Percentiles rank a stretch among this genome's conserved stretches.
Conservation (phyloP, 2,113 vertebrate genomes). For the Rana temporaria region DNA sequence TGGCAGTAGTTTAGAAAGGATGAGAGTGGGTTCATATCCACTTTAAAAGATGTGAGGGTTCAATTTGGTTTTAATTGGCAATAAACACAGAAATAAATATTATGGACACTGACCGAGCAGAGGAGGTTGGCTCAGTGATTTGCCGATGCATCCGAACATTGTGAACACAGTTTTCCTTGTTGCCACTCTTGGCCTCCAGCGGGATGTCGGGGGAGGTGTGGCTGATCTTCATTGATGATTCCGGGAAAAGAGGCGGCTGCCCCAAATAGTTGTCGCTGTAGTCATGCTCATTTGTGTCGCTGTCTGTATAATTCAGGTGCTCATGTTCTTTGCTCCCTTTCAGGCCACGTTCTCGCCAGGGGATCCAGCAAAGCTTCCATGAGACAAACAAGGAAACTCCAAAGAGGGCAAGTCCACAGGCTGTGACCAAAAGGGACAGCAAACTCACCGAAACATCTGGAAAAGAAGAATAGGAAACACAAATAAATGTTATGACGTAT, state of each 20-base stretch:
- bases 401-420: conserved; percentile 94
- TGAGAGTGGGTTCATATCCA: too few relatives aligned
- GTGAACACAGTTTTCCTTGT: conserved; percentile 84
- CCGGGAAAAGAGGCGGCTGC: conserved; percentile 81
- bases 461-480: conserved; percentile 16
- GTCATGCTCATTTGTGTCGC: conserved; percentile 82
- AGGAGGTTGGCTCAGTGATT: conserved; percentile 86
- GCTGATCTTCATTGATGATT: conserved; percentile 97
- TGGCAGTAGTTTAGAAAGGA: too few relatives aligned
- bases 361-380: conserved; percentile 99
- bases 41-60: too few relatives aligned
- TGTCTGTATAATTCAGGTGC: conserved; percentile 86
- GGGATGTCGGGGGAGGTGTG: conserved; percentile 96
- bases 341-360: conserved; percentile 91
- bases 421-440: conserved; percentile 93
- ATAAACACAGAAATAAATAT: not conserved
- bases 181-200: conserved; percentile 78
- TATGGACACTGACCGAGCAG: conserved; percentile 78
- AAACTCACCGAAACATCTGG: conserved; percentile 96
- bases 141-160: conserved; percentile 87
- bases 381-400: conserved; percentile 97
- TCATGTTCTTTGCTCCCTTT: conserved; percentile 88
- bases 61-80: not conserved
- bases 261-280: conserved; percentile 87
- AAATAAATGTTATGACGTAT: not conserved